phyloP scores from a whole-genome alignment of 2,888 invertebrate species.

The Megastigmus dorsalis region DNA sequence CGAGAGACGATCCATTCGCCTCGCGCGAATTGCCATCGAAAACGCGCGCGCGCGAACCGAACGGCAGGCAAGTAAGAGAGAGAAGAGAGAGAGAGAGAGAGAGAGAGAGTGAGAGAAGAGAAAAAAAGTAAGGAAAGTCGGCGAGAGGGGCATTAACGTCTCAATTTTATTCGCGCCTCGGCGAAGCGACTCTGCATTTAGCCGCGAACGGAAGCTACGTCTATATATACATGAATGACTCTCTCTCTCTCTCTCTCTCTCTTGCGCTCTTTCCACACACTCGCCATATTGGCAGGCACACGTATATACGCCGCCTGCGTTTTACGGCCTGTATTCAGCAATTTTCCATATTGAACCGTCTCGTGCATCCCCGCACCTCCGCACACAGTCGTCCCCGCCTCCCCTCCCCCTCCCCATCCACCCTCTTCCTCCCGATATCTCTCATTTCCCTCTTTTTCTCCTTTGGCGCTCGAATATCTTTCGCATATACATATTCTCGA shows the following conservation, averaged over 20 bases:
- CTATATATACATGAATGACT: too few relatives aligned
- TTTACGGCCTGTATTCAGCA: constrained; percentile 57
- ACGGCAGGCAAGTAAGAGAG: neutral
- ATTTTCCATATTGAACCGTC: constrained; percentile 56
- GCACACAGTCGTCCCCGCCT: too few relatives aligned
- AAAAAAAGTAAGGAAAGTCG: too few relatives aligned
- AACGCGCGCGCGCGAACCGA: neutral
- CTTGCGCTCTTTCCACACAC: constrained; percentile 12
- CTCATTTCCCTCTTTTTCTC: constrained; percentile 35
- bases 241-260: neutral
- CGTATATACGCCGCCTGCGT: constrained; percentile 55
- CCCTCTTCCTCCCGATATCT: constrained; percentile 26
- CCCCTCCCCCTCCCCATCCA: too few relatives aligned
- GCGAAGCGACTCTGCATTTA: constrained; percentile 37
- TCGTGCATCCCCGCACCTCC: too few relatives aligned
- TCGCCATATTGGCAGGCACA: constrained; percentile 66
- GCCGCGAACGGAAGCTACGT: neutral
- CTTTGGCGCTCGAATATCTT: constrained; percentile 30
- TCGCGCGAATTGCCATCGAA: neutral
- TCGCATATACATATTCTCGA: constrained; percentile 40
- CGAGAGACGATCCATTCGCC: too few relatives aligned
- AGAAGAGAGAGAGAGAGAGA: neutral
- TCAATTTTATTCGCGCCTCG: constrained; percentile 28
- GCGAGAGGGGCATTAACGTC: constrained; percentile 52
- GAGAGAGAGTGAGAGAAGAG: neutral